Percentiles rank a stretch among this genome's conserved stretches.
Evolutionary conservation across 2,113 vertebrate genomes (phyloP).

Genomic region (Paradoxurus hermaphroditus): DNA sequence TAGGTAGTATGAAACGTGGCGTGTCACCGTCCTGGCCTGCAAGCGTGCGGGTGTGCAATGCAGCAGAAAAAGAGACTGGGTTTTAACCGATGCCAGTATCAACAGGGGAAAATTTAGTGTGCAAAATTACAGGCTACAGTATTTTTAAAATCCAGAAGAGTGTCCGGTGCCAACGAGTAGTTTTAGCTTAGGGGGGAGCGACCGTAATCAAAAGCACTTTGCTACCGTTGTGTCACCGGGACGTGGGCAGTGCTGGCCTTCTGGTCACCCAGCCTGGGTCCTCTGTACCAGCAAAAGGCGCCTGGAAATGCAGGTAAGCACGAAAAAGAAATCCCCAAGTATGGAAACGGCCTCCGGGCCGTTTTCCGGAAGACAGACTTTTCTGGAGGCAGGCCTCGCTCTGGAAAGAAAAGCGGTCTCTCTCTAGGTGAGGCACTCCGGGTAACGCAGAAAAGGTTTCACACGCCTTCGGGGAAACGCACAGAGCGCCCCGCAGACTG

Average conservation of each 20-base stretch:
- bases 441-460: not conserved
- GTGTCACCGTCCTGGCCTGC: not conserved
- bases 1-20: too few relatives aligned
- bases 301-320: not conserved
- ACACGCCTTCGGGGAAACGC: not conserved
- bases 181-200: not conserved
- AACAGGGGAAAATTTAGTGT: not conserved
- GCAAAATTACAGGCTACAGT: not conserved
- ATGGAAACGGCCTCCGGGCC: not conserved
- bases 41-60: not conserved
- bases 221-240: constrained; percentile 24
- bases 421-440: not conserved
- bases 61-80: not conserved
- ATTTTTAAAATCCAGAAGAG: constrained; percentile 20
- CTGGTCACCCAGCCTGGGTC: not conserved
- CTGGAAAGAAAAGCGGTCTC: not conserved
- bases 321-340: constrained; percentile 6
- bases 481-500: not conserved
- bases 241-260: not conserved
- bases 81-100: not conserved
- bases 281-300: not conserved
- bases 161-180: not conserved
- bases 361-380: not conserved
- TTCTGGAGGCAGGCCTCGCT: not conserved
- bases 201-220: not conserved